A percentile compares a stretch with the other conserved stretches of the same genome.
Evolutionary conservation across 2,888 invertebrate genomes (phyloP).

Genomic region (Periphyllus acericola): DNA sequence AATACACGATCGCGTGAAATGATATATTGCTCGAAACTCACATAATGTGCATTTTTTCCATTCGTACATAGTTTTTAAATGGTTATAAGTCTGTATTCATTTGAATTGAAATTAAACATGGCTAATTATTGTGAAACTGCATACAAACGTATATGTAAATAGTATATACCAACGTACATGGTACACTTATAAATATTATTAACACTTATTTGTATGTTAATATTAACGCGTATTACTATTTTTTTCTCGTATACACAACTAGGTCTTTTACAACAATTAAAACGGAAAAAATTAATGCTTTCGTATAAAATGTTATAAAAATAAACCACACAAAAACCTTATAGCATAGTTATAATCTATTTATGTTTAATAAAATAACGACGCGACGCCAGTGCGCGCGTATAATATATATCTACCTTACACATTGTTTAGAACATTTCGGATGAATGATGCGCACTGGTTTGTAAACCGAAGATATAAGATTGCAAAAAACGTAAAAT

Average conservation of each 20-base stretch:
- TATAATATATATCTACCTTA: background rate
- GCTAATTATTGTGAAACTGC: conserved; percentile 8
- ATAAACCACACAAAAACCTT: background rate
- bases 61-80: background rate
- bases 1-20: conserved; percentile 22
- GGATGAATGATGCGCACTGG: conserved; percentile 25
- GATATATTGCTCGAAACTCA: conserved; percentile 12
- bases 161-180: background rate
- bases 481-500: conserved; percentile 26
- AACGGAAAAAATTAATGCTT: conserved; percentile 5
- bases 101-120: background rate
- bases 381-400: background rate
- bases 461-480: background rate
- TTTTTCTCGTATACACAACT: background rate
- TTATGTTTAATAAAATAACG: background rate
- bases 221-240: background rate
- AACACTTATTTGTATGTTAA: background rate
- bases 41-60: conserved; percentile 1
- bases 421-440: background rate
- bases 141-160: background rate
- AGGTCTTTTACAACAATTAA: conserved; percentile 5
- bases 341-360: background rate
- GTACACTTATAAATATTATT: background rate
- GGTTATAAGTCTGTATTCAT: background rate
- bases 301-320: background rate